phyloP scores from a whole-genome alignment of 2,797 vertebrate genomes.

The Argyrosomus regius region DNA sequence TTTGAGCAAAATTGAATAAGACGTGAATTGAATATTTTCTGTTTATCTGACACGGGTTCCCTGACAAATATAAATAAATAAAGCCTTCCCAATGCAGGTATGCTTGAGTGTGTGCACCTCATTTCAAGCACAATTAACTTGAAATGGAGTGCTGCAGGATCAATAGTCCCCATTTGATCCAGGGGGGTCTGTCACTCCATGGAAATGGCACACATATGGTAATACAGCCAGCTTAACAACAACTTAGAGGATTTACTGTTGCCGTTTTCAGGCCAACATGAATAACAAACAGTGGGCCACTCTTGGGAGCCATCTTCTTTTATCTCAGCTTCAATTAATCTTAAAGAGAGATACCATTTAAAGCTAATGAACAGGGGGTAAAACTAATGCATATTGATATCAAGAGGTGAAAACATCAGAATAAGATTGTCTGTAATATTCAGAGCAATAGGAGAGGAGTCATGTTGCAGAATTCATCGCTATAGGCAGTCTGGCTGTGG shows the following conservation, averaged over 20 bases:
- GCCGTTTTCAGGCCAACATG: slow-evolving; percentile 82
- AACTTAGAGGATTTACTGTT: slow-evolving; percentile 88
- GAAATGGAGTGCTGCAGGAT: slow-evolving; percentile 92
- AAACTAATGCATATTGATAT: slow-evolving; percentile 74
- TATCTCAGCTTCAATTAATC: slow-evolving; percentile 85
- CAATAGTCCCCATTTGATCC: slow-evolving; percentile 91
- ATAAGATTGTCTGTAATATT: slow-evolving; percentile 61
- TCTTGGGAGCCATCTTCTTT: slow-evolving; percentile 82
- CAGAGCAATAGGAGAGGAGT: slow-evolving; percentile 31
- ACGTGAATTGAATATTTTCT: slow-evolving; percentile 85
- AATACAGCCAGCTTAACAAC: slow-evolving; percentile 87
- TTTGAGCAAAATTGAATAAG: slow-evolving; percentile 84
- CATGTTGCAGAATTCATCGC: slow-evolving; percentile 26
- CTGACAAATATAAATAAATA: slow-evolving; percentile 87
- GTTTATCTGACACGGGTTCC: slow-evolving; percentile 82
- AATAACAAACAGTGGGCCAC: slow-evolving; percentile 85
- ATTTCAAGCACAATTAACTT: slow-evolving; percentile 94
- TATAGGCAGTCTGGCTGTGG: slow-evolving; percentile 53
- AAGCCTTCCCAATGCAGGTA: slow-evolving; percentile 85
- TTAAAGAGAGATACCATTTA: slow-evolving; percentile 85
- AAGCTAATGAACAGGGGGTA: slow-evolving; percentile 80
- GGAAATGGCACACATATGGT: slow-evolving; percentile 90
- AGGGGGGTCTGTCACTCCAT: slow-evolving; percentile 85
- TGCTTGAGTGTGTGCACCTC: slow-evolving; percentile 87
- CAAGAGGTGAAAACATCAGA: slow-evolving; percentile 60